A percentile compares a stretch with the other conserved stretches of the same genome.
Evolutionary conservation across 2,888 invertebrate genomes (phyloP).

Genomic region (Platynereis dumerilii): DNA sequence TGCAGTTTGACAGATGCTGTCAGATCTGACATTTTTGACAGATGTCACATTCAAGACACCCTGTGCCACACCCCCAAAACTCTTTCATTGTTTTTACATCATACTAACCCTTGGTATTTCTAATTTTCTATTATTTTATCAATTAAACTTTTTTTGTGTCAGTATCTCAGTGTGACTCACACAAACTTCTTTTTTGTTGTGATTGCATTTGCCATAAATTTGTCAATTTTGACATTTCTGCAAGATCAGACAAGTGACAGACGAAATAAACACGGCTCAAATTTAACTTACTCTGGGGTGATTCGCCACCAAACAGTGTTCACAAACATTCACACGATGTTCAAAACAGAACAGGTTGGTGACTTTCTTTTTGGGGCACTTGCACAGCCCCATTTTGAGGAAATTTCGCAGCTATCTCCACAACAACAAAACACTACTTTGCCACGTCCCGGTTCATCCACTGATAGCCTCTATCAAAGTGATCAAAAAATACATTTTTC

Average conservation of each 20-base stretch:
- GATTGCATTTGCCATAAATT: neutral
- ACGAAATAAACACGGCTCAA: neutral
- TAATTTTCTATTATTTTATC: too few relatives aligned
- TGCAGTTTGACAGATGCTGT: neutral
- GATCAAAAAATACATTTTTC: too few relatives aligned
- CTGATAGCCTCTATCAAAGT: too few relatives aligned
- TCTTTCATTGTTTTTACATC: neutral
- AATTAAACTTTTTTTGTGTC: too few relatives aligned
- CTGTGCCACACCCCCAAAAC: neutral
- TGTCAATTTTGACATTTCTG: too few relatives aligned
- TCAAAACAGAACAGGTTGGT: conserved; percentile 99
- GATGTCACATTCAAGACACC: neutral
- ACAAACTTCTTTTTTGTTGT: neutral
- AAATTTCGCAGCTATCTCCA: neutral
- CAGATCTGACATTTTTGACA: conserved; percentile 1
- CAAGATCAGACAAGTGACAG: neutral
- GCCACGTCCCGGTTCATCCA: too few relatives aligned
- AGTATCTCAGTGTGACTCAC: too few relatives aligned
- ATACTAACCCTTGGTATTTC: neutral
- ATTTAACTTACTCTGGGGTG: conserved; percentile 82
- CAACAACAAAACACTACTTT: too few relatives aligned
- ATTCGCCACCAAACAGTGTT: conserved; percentile 95
- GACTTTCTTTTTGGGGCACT: conserved; percentile 95
- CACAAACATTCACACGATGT: conserved; percentile 98
- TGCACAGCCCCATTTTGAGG: conserved; percentile 89